Base-by-base conservation (phyloP, 2,888 invertebrate species). In the Melikaiella ostensackeni region DNA sequence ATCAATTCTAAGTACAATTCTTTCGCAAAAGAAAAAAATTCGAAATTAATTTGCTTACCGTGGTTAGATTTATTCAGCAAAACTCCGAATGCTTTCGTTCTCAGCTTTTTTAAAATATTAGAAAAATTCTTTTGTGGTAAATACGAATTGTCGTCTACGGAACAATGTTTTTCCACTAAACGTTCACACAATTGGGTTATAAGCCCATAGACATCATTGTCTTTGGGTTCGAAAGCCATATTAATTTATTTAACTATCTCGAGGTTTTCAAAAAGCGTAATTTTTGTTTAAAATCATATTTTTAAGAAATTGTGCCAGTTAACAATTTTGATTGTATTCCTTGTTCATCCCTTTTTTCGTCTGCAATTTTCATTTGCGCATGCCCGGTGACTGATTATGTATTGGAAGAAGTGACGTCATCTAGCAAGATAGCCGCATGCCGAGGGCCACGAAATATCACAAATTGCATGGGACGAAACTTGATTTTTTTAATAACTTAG, bases 1-100 rank as follows among this genome's bases (percentile, higher is more conserved):
- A 70, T 42, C 24, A 24, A 19, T n/a, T 8, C 11, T 9, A 55
- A 33, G 27, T 19, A 59, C 11, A 63, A 55, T 11, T 55, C 8
- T 55, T 55, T n/a, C 2, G 21, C 11, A 4, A 55, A 4, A 21
- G 6, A n/a, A 55, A 24, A 64, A 16, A 42, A 13, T 70, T 75
- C 13, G 79, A 63, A 33, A 62, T 61, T 46, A 66, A 64, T 24
- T 19, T 78, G 57, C 74, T 83, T 79, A 62, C 80, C 75, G 24
- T 42, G 74, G 33, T 79, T 50, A 13, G 83, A 82, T 79, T 89
- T 91, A 13, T 89, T 90, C 21, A 91, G 79, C 35, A 91, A 81
- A 82, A 91, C 89, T 79, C 88, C 91, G 50, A 88, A 91, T 30
- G 89, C 87, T 76, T 80, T 88, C 0, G 86, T 82, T 50, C 89